Evolutionary conservation across 2,113 vertebrate genomes (phyloP), one percentile per base, ranked within the genome.

Genomic region (Cricetomys ansorgei): DNA sequence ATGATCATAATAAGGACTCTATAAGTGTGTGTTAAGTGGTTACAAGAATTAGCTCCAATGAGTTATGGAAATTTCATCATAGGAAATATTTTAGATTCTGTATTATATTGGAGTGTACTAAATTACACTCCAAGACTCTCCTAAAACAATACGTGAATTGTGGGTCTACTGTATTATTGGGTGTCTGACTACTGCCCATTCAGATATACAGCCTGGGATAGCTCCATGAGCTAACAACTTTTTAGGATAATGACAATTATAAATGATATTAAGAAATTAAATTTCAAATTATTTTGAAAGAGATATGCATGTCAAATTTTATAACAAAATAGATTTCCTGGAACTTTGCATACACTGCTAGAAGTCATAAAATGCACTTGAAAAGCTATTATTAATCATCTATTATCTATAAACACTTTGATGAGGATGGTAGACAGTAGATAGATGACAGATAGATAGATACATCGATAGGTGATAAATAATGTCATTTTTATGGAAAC

Each of bases 271-370:
- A 31, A 64, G 1, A 43, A 89, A 89, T 67, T 19, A 55, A 53
- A 25, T 85, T 95, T 73, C 45, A 93, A 91, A 64, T 27, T 8
- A 81, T 81, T 83, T 57, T 94, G 31, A 57, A 77, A 73, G 25
- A 37, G 1, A 16, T 57, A 37, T 48, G 9, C 5, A 55, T 72
- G 72, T 81, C 27, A 73, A 91, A 40, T 57, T 64, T 83, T n/a
- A 13, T 40, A 57, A 70, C 31, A 13, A 80, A 92, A 50, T 62
- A 53, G 23, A 55, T n/a, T n/a, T n/a, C n/a, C n/a, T 90, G 4
- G 89, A 92, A 95, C 21, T 59, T 11, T 67, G 80, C 69, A 17
- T n/a, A 55, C n/a, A 43, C 59, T n/a, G 8, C 11, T 91, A 93
- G 31, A 84, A 89, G 72, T 85, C 62, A 88, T 31, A 79, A 48